Percentiles rank a stretch among this genome's conserved stretches.
phyloP scores from a whole-genome alignment of 2,113 vertebrate species.

The Chrysemys picta region DNA sequence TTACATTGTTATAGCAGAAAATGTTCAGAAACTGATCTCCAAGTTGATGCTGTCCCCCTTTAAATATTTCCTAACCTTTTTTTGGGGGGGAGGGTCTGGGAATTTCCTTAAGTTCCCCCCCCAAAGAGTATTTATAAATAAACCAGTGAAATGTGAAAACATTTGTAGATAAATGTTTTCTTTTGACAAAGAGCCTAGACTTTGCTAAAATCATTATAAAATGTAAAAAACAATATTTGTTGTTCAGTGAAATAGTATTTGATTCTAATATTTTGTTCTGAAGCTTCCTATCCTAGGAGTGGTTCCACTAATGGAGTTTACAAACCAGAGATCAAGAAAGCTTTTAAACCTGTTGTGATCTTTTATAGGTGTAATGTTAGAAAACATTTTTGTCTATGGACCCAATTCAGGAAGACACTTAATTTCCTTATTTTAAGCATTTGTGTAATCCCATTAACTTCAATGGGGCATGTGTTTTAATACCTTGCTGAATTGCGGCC shows the following conservation, averaged over 20 bases:
- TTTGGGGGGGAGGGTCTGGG: not conserved
- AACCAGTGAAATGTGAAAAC: not conserved
- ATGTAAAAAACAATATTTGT: not conserved
- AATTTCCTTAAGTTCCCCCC: not conserved
- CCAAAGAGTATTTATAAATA: not conserved
- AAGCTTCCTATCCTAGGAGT: not conserved
- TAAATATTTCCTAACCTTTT: not conserved
- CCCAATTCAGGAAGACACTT: not conserved
- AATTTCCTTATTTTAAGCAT: not conserved
- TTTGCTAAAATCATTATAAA: not conserved
- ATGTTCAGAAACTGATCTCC: conserved; percentile 9
- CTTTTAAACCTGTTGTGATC: not conserved
- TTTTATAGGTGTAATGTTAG: not conserved
- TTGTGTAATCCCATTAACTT: not conserved
- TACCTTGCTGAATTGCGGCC: not conserved
- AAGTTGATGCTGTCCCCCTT: not conserved
- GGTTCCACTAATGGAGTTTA: not conserved
- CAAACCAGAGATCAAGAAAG: not conserved
- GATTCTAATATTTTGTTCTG: not conserved
- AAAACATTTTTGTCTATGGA: not conserved
- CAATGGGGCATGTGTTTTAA: not conserved
- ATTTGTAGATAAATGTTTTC: not conserved
- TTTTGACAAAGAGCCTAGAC: not conserved
- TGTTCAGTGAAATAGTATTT: not conserved
- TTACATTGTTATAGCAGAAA: not conserved